These are phyloP conservation scores for Brachionus asplanchnoidis DNA, from an alignment of 1,140 invertebrate species.

Conservation along the genomic window DNA sequence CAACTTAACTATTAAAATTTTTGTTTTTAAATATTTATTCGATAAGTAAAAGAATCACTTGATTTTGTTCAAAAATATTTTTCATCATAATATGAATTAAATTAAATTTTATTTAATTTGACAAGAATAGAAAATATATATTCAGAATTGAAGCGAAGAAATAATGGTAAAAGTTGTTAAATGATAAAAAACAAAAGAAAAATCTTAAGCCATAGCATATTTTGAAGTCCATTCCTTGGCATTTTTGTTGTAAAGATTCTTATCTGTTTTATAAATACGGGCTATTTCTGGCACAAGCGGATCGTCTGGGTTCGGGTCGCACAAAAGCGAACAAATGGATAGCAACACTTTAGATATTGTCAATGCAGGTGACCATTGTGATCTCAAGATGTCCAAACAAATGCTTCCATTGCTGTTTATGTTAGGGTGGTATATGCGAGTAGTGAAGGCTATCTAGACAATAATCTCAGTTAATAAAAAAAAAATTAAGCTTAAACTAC, in stretches of 20 bases:
- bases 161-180: not conserved
- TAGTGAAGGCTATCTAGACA: constrained; percentile 85
- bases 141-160: not conserved
- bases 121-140: not conserved
- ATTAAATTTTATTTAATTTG: not conserved
- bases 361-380: constrained; percentile 97
- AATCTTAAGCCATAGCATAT: constrained; percentile 32
- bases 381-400: constrained; percentile 96
- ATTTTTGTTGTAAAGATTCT: constrained; percentile 49
- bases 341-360: constrained; percentile 99
- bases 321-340: constrained; percentile 96
- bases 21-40: not conserved
- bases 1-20: not conserved
- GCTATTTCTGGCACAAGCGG: constrained; percentile 97
- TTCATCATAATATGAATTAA: not conserved
- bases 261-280: constrained; percentile 97
- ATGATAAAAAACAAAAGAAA: not conserved
- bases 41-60: not conserved
- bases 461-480: constrained; percentile 43
- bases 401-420: constrained; percentile 99
- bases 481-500: constrained; percentile 52
- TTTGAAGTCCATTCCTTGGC: constrained; percentile 29
- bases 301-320: constrained; percentile 98
- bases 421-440: constrained; percentile 99
- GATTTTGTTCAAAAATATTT: not conserved